These are phyloP conservation scores for Colostygia pectinataria DNA, from an alignment of 2,888 invertebrate species.

Conservation along the genomic window DNA sequence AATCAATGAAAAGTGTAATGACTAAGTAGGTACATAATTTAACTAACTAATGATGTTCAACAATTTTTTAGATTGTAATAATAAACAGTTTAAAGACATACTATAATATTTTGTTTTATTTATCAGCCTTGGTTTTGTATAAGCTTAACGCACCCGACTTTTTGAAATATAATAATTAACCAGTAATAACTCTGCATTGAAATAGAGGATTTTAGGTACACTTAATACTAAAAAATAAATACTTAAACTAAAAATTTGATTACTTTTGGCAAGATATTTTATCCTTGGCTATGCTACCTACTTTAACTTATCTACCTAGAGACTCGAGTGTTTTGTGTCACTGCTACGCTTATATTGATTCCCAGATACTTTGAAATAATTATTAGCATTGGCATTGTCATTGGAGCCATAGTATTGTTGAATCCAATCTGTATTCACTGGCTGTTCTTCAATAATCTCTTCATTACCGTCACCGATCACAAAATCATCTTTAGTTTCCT, in stretches of 20 bases:
- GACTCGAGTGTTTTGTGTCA: neutral
- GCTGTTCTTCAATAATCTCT: slow-evolving; percentile 40
- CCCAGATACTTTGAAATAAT: slow-evolving; percentile 10
- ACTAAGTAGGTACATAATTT: neutral
- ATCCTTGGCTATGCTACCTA: neutral
- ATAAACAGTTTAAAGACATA: slow-evolving; percentile 10
- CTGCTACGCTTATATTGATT: slow-evolving; percentile 16
- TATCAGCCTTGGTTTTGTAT: too few relatives aligned
- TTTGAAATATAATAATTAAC: too few relatives aligned
- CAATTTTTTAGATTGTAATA: slow-evolving; percentile 1
- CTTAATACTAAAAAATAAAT: slow-evolving; percentile 2
- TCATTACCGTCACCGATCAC: slow-evolving; percentile 29
- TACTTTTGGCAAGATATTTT: slow-evolving; percentile 25
- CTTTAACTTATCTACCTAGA: neutral
- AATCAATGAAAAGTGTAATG: neutral
- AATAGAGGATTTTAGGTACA: too few relatives aligned
- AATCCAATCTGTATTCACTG: slow-evolving; percentile 40
- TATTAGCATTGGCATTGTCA: slow-evolving; percentile 8
- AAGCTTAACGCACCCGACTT: too few relatives aligned
- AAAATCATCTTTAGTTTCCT: slow-evolving; percentile 14
- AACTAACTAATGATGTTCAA: slow-evolving; percentile 7
- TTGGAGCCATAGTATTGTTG: slow-evolving; percentile 37
- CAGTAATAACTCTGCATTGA: too few relatives aligned
- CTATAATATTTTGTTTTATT: neutral
- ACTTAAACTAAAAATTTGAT: slow-evolving; percentile 1